A percentile compares a stretch with the other conserved stretches of the same genome.
phyloP scores from a whole-genome alignment of 2,888 invertebrate species.

The Andrena bucephala region DNA sequence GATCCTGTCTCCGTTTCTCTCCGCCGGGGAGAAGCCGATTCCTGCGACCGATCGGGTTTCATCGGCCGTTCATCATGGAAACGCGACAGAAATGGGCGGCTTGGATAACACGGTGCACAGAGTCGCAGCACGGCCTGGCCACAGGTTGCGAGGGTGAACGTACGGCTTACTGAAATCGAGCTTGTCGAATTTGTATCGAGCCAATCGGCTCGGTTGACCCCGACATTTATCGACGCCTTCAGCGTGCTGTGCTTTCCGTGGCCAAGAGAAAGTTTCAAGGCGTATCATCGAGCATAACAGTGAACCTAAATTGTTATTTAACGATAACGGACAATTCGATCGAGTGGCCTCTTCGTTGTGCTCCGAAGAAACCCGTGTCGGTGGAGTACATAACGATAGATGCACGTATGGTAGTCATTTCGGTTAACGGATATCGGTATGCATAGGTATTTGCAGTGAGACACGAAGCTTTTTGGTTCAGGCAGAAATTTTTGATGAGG shows the following conservation, averaged over 20 bases:
- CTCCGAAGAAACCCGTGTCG: no score
- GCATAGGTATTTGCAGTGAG: no score
- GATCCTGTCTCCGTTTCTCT: slow-evolving; percentile 41
- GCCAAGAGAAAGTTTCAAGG: not conserved
- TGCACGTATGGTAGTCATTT: no score
- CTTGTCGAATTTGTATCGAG: not conserved
- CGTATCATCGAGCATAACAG: not conserved
- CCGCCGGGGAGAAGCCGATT: slow-evolving; percentile 46
- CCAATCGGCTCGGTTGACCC: not conserved
- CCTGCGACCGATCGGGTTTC: slow-evolving; percentile 63
- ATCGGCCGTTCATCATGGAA: slow-evolving; percentile 37
- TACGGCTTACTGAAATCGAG: slow-evolving; percentile 19
- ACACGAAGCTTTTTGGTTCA: no score
- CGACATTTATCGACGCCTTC: slow-evolving; percentile 10
- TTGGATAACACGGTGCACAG: slow-evolving; percentile 22
- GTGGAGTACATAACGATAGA: no score
- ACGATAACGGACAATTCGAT: no score
- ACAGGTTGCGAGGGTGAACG: slow-evolving; percentile 3
- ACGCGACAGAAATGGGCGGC: slow-evolving; percentile 8
- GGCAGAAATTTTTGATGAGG: no score
- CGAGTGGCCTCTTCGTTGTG: no score
- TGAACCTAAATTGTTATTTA: not conserved
- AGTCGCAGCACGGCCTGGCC: not conserved
- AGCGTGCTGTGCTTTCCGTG: not conserved
- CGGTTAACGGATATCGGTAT: no score